Conservation (phyloP, 2,797 vertebrate species). For the Cossypha polioptera region DNA sequence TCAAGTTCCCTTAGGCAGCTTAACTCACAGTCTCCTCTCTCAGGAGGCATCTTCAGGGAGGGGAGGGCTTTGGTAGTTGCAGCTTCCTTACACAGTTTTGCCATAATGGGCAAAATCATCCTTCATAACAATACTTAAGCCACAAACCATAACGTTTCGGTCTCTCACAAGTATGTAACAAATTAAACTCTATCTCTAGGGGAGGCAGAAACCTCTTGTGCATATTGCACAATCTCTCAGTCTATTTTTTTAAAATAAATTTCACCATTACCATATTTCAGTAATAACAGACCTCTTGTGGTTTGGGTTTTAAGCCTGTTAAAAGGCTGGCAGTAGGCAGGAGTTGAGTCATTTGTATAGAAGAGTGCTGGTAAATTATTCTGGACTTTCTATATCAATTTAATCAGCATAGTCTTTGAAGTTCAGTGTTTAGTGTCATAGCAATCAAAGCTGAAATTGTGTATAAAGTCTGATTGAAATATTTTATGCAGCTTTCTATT, state of each 20-base stretch:
- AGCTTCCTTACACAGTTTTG: background rate
- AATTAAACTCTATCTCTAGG: background rate
- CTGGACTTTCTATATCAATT: slow-evolving; percentile 24
- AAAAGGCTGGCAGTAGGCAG: background rate
- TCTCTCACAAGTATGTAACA: background rate
- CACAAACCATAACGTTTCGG: background rate
- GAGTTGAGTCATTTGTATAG: background rate
- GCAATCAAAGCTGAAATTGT: background rate
- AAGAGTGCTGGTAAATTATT: slow-evolving; percentile 8
- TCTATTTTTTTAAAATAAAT: background rate
- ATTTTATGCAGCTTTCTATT: background rate
- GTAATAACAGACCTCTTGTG: background rate
- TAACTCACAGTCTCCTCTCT: background rate
- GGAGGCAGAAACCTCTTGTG: background rate
- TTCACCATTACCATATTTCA: background rate
- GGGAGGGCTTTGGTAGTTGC: background rate
- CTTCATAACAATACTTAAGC: background rate
- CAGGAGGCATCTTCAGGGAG: background rate
- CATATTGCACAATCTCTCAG: background rate
- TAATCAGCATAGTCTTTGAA: slow-evolving; percentile 12
- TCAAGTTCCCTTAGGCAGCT: background rate
- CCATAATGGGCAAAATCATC: background rate
- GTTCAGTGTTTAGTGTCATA: background rate
- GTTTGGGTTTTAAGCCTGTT: background rate
- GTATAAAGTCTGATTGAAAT: background rate